Evolutionary conservation across 2,113 vertebrate genomes (phyloP).

Genomic region (Pachypanchax playfairii): DNA sequence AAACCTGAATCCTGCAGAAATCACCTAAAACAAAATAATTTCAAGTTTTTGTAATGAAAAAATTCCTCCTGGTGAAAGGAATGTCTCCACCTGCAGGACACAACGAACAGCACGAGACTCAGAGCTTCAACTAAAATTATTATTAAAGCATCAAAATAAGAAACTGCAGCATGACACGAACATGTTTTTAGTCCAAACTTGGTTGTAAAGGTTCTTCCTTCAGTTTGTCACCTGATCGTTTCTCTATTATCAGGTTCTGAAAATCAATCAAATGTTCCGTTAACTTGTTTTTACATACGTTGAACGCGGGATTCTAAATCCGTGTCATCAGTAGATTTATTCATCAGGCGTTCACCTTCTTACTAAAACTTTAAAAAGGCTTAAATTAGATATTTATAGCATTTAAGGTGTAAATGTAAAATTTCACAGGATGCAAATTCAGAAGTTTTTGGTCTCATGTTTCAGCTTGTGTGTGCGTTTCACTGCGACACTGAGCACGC

Average conservation of each 20-base stretch:
- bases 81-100: neutral
- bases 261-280: neutral
- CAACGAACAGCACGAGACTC: neutral
- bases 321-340: neutral
- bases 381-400: neutral
- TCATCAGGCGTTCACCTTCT: too few relatives aligned
- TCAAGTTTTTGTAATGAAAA: neutral
- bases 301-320: conserved; percentile 4
- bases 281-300: too few relatives aligned
- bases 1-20: neutral
- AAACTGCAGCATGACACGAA: too few relatives aligned
- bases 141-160: neutral
- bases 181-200: too few relatives aligned
- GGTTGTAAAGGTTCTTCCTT: neutral
- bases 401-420: neutral
- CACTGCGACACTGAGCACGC: conserved; percentile 27
- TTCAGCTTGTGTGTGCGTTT: conserved; percentile 32
- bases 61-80: neutral
- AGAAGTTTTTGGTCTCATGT: conserved; percentile 27
- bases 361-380: neutral
- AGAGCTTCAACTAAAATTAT: neutral
- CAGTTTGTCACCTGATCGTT: neutral
- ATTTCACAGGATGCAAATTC: neutral
- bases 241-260: conserved; percentile 2
- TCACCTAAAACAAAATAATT: neutral